Percentiles rank a stretch among this genome's conserved stretches.
These are phyloP conservation scores for Saturnia pavonia DNA, from an alignment of 2,888 invertebrate species.

Conservation along the genomic window DNA sequence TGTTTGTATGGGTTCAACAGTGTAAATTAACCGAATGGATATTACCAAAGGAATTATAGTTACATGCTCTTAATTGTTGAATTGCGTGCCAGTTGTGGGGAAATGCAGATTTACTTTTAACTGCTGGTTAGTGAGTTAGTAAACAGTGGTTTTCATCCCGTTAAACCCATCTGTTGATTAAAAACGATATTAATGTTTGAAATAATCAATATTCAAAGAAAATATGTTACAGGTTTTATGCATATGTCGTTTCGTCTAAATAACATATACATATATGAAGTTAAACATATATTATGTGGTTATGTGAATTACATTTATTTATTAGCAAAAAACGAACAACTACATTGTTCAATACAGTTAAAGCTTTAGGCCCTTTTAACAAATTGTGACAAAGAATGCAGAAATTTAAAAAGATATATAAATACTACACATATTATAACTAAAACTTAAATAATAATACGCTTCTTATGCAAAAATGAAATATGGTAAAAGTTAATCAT, in stretches of 20 bases:
- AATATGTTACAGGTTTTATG: neutral
- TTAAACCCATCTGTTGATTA: neutral
- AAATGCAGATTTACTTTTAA: conserved; percentile 35
- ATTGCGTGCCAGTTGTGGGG: conserved; percentile 31
- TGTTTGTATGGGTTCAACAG: conserved; percentile 17
- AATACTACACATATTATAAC: no score
- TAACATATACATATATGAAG: neutral
- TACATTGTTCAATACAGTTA: no score
- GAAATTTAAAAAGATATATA: no score
- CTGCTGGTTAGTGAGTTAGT: conserved; percentile 22
- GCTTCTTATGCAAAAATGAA: no score
- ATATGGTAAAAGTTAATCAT: no score
- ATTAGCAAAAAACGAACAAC: no score
- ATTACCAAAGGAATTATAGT: conserved; percentile 16
- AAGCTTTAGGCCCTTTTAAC: no score
- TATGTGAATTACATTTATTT: no score
- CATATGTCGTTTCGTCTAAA: neutral
- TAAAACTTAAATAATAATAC: no score
- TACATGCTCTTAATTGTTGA: conserved; percentile 29
- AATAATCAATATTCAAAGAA: neutral
- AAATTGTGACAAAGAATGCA: no score
- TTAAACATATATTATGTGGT: neutral
- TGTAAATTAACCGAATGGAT: conserved; percentile 19
- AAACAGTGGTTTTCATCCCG: neutral
- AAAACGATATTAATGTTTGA: neutral